Conservation (phyloP, 2,888 invertebrate species). For the Octonoba sinensis region DNA sequence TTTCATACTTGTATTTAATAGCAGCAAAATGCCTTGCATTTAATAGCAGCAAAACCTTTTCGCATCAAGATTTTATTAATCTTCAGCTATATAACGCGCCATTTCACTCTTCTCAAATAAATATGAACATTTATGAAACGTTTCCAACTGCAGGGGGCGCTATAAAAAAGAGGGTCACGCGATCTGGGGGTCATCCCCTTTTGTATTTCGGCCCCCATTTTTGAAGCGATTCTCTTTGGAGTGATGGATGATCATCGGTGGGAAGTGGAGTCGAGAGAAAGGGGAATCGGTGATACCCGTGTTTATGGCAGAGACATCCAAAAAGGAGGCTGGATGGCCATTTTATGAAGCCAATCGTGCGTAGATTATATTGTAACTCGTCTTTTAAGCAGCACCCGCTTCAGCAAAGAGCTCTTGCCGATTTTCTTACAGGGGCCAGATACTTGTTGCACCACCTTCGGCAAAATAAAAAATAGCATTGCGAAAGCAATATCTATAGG, state of each 20-base stretch:
- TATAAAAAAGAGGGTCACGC: constrained; percentile 37
- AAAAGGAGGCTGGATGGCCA: constrained; percentile 56
- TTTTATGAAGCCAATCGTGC: constrained; percentile 54
- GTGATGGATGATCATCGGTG: constrained; percentile 45
- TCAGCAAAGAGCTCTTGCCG: neutral
- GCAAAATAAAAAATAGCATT: no score
- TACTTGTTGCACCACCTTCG: neutral
- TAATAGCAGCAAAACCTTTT: no score
- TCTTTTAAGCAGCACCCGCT: constrained; percentile 22
- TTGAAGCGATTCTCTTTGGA: constrained; percentile 20
- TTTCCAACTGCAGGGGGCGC: no score
- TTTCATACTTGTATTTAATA: no score
- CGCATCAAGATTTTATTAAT: no score
- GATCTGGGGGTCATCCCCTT: constrained; percentile 28
- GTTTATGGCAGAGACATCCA: constrained; percentile 53
- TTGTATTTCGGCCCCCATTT: constrained; percentile 14
- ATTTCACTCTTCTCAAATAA: no score
- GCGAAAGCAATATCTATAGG: neutral
- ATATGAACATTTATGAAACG: no score
- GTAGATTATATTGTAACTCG: constrained; percentile 58
- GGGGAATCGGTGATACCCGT: constrained; percentile 50
- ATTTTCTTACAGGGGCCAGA: neutral
- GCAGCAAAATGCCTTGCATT: no score
- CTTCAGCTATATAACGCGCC: no score
- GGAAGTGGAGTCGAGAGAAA: constrained; percentile 48